These are phyloP conservation scores for Elymnias hypermnestra DNA, from an alignment of 1,140 invertebrate species.

Conservation along the genomic window DNA sequence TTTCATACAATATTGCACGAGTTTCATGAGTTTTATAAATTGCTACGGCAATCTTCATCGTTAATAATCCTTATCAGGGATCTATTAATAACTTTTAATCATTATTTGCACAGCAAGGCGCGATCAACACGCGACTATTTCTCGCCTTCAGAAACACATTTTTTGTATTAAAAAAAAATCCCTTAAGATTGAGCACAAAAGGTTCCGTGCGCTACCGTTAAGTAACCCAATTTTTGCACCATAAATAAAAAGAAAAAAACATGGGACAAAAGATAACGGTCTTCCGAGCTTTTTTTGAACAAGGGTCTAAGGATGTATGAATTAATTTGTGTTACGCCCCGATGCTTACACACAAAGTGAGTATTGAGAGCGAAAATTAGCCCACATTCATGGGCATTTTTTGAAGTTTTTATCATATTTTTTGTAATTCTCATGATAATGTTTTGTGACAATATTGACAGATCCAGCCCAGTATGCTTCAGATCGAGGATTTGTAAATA, in stretches of 20 bases:
- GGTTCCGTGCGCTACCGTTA: constrained; percentile 55
- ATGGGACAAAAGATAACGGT: constrained; percentile 51
- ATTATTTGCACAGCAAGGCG: constrained; percentile 22
- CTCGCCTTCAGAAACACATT: constrained; percentile 19
- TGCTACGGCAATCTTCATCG: constrained; percentile 22
- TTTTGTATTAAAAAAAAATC: constrained; percentile 25
- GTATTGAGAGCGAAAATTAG: constrained; percentile 72
- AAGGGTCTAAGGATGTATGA: constrained; percentile 41
- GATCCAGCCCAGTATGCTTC: constrained; percentile 32
- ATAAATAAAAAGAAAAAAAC: constrained; percentile 67
- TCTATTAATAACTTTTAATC: constrained; percentile 47
- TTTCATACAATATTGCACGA: background rate
- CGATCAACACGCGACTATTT: constrained; percentile 22
- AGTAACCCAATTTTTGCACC: constrained; percentile 74
- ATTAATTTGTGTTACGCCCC: constrained; percentile 71
- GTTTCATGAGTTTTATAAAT: constrained; percentile 1
- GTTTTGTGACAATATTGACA: constrained; percentile 72
- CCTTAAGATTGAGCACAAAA: constrained; percentile 46
- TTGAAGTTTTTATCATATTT: constrained; percentile 32
- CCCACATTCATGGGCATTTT: constrained; percentile 50
- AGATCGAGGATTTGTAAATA: constrained; percentile 67
- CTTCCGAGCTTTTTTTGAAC: constrained; percentile 52
- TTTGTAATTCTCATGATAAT: constrained; percentile 33
- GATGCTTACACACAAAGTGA: constrained; percentile 65
- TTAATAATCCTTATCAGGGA: constrained; percentile 40